These are phyloP conservation scores for Gnathonemus longibarbis DNA, from an alignment of 2,113 vertebrate genomes.

Conservation along the genomic window DNA sequence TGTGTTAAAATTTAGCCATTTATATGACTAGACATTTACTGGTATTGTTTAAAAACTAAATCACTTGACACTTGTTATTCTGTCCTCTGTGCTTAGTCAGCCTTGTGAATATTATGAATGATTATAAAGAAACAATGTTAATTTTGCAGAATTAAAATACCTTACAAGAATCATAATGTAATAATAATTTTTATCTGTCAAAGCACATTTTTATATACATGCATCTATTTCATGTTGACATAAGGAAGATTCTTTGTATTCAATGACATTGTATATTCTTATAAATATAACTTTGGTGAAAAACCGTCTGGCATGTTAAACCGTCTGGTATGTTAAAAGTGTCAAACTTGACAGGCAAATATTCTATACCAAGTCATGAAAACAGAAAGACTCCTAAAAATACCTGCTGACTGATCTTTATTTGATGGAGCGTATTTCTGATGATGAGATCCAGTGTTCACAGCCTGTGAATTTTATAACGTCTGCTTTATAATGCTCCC, in stretches of 20 bases:
- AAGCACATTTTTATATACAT: background rate
- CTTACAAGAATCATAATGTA: background rate
- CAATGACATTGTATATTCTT: background rate
- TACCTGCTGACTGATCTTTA: background rate
- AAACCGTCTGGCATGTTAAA: background rate
- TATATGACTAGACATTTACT: background rate
- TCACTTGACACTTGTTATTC: background rate
- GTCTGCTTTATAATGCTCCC: background rate
- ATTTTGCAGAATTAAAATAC: background rate
- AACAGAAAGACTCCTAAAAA: background rate
- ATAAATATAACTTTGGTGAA: background rate
- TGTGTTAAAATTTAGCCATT: background rate
- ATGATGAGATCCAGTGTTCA: background rate
- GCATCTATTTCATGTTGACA: background rate
- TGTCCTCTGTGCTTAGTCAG: background rate
- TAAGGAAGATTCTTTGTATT: background rate
- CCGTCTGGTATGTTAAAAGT: background rate
- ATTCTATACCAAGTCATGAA: background rate
- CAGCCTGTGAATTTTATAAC: background rate
- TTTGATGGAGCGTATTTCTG: background rate
- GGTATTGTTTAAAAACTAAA: background rate
- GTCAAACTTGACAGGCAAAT: background rate
- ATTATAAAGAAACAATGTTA: background rate
- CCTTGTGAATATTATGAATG: background rate
- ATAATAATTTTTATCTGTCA: background rate